These are phyloP conservation scores for Leptogaster cylindrica DNA, from an alignment of 2,888 invertebrate species.

Conservation along the genomic window DNA sequence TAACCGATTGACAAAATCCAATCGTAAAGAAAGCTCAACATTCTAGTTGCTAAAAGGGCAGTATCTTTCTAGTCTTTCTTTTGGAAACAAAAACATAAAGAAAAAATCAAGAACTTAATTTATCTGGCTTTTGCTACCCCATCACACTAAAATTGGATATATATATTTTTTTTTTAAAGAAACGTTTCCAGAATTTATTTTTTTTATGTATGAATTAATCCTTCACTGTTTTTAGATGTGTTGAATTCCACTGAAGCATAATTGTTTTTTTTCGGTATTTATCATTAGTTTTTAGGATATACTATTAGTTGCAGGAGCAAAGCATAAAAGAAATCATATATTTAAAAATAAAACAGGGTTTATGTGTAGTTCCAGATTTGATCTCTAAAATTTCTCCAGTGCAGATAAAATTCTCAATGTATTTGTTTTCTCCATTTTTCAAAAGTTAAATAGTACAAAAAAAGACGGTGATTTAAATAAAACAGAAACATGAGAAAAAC, in stretches of 20 bases:
- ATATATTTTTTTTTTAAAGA: too few relatives aligned
- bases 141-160: slow-evolving; percentile 24
- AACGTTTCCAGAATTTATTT: too few relatives aligned
- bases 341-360: neutral
- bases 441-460: slow-evolving; percentile 28
- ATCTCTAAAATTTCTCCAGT: slow-evolving; percentile 1
- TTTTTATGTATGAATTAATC: too few relatives aligned
- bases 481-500: too few relatives aligned
- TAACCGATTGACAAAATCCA: too few relatives aligned
- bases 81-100: slow-evolving; percentile 11
- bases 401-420: neutral
- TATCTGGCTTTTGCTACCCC: slow-evolving; percentile 5
- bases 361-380: slow-evolving; percentile 1
- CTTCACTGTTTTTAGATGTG: neutral
- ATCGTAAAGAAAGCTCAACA: too few relatives aligned
- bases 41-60: slow-evolving; percentile 6
- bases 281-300: neutral
- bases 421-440: neutral
- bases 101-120: too few relatives aligned
- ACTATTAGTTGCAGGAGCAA: slow-evolving; percentile 11
- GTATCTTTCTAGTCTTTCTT: slow-evolving; percentile 24
- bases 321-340: neutral
- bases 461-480: slow-evolving; percentile 1
- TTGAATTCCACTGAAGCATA: too few relatives aligned
- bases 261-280: slow-evolving; percentile 11